Percentiles rank a stretch among this genome's conserved stretches.
Evolutionary conservation across 2,888 invertebrate genomes (phyloP).

Genomic region (Chaetogeoica ovagalla): DNA sequence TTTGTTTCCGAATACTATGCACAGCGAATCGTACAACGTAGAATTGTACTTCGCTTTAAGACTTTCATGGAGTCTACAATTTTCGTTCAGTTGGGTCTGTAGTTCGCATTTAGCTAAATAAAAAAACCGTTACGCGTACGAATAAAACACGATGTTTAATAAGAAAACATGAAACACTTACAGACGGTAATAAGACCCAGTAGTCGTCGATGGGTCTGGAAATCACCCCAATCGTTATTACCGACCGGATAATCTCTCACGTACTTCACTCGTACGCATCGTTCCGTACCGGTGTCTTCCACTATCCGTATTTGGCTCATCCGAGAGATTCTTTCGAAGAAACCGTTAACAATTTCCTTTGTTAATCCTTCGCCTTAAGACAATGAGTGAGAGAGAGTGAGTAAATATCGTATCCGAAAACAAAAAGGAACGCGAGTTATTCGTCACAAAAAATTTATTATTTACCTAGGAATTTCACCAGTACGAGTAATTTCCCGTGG

Average conservation of each 20-base stretch:
- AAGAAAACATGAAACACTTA: constrained; percentile 43
- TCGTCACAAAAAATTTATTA: not conserved
- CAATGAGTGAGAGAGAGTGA: constrained; percentile 2
- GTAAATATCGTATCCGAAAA: not conserved
- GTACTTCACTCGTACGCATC: constrained; percentile 83
- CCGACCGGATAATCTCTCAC: constrained; percentile 89
- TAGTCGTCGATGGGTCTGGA: constrained; percentile 88
- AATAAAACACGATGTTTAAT: not conserved
- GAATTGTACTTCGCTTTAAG: constrained; percentile 83
- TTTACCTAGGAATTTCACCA: constrained; percentile 83
- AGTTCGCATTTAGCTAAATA: constrained; percentile 75
- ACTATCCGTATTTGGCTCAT: constrained; percentile 74
- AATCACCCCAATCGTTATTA: constrained; percentile 97
- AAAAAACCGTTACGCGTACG: constrained; percentile 10
- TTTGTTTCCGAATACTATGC: constrained; percentile 74
- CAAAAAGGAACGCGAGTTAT: not conserved
- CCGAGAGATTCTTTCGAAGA: constrained; percentile 82
- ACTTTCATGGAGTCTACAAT: constrained; percentile 84
- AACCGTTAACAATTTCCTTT: constrained; percentile 66
- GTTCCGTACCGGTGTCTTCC: constrained; percentile 76
- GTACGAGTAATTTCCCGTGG: constrained; percentile 84
- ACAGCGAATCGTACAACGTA: constrained; percentile 84
- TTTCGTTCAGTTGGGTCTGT: constrained; percentile 82
- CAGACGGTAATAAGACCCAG: constrained; percentile 86
- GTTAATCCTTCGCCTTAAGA: constrained; percentile 60